Conservation (phyloP, 2,113 vertebrate genomes). For the Pseudorhombus dupliciocellatus region DNA sequence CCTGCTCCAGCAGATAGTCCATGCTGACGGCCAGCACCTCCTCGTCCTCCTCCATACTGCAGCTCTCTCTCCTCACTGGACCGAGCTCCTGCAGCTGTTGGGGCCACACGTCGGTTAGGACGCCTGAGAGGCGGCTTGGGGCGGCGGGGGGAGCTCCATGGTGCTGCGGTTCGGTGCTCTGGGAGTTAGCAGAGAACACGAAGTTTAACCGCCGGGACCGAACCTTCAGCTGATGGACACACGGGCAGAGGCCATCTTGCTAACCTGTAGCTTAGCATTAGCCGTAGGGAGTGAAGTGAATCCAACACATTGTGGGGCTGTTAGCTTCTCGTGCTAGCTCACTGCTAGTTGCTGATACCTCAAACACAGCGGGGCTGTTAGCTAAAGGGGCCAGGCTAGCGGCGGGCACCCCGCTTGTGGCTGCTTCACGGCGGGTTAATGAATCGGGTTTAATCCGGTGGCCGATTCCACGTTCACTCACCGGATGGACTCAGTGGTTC, state of each 20-base stretch:
- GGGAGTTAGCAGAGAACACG: background rate
- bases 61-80: background rate
- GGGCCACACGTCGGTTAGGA: background rate
- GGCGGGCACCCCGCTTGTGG: background rate
- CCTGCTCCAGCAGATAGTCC: constrained; percentile 90
- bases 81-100: too few relatives aligned
- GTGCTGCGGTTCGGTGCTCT: constrained; percentile 30
- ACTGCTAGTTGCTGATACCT: background rate
- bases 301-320: constrained; percentile 27
- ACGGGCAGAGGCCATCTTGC: background rate
- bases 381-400: constrained; percentile 6
- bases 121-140: constrained; percentile 17
- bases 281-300: background rate
- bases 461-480: constrained; percentile 18
- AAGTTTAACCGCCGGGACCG: background rate
- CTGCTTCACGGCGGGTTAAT: background rate
- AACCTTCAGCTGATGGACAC: background rate
- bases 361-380: background rate
- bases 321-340: constrained; percentile 55
- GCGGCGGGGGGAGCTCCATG: background rate
- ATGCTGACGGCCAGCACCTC: constrained; percentile 67
- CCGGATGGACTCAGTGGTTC: constrained; percentile 54
- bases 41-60: constrained; percentile 84
- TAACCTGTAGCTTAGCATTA: background rate
- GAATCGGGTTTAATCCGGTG: background rate